Base-by-base conservation (phyloP, 1,140 invertebrate genomes). In the Rhizoglyphus robini region DNA sequence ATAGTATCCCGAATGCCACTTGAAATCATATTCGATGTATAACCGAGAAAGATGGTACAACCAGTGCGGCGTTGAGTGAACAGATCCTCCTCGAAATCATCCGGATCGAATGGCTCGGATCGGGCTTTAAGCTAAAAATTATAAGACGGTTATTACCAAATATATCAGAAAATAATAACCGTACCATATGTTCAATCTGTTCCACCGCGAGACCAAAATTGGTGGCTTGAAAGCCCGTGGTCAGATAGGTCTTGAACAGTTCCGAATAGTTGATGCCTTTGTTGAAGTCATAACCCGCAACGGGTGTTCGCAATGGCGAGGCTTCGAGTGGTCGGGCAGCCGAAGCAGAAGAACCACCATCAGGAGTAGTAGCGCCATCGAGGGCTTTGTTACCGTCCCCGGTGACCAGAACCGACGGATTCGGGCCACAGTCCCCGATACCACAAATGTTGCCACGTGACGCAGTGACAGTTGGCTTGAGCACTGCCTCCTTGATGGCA, bases 1-100 rank as follows among this genome's bases (percentile, higher is more conserved):
- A 98, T 87, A 0, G 88, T 87, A 70, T 99, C 96, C 72, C 96
- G 77, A 48, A 98, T 77, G 23, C 96, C 96, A 64, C 87, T 89
- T 0, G 94, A 98, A 11, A 93, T 87, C 80, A 99, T 87, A 75
- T 99, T 99, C 0, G 95, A 99, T 4, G 96, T 99, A 74, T 88
- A 99, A 0, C 94, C 94, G 63, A 99, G 77, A 76, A 99, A 99
- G 73, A 99, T 91, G 4, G 95, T 97, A 75, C 95, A 98, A 65
- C 85, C 87, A 54, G 76, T 82, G 71, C 83, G 84, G 57, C 87
- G 80, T 72, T 79, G 82, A 38, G 89, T 88, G 75, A 88, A 90
- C 49, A 83, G 79, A 73, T 92, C 89, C 75, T 70, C 68, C 49
- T 87, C 84, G 68, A 84, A 81, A 0, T 73, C 70, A 70, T 88